These are phyloP conservation scores for Macrosiphum euphorbiae DNA, from an alignment of 2,888 invertebrate genomes.

Conservation along the genomic window DNA sequence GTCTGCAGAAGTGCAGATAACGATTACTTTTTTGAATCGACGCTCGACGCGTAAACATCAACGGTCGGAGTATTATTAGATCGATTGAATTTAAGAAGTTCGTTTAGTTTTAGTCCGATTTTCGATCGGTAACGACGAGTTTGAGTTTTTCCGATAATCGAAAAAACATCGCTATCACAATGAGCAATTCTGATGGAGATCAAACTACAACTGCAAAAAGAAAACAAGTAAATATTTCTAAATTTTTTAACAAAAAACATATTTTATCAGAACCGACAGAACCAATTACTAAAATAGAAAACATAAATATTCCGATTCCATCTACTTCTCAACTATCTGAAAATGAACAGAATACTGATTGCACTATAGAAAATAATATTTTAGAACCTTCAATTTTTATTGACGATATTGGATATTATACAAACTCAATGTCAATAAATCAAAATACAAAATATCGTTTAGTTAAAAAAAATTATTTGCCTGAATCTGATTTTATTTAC, in stretches of 20 bases:
- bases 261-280: conserved; percentile 4
- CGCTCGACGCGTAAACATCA: not conserved
- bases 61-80: not conserved
- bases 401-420: conserved; percentile 2
- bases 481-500: not conserved
- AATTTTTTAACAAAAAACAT: conserved; percentile 16
- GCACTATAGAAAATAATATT: not conserved
- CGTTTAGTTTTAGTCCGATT: not conserved
- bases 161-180: not conserved
- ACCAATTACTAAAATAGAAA: conserved; percentile 4
- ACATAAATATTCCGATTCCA: not conserved
- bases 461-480: conserved; percentile 8
- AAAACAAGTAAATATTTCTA: conserved; percentile 15
- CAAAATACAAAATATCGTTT: conserved; percentile 6
- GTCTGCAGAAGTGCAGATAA: not conserved
- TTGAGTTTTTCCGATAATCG: not conserved
- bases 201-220: not conserved
- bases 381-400: not conserved
- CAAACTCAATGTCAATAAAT: conserved; percentile 12
- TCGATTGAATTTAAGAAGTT: not conserved
- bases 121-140: not conserved
- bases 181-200: not conserved
- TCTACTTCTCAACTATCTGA: conserved; percentile 17
- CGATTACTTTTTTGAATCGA: not conserved
- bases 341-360: not conserved